A percentile compares a stretch with the other conserved stretches of the same genome.
These are phyloP conservation scores for Stomatorhinus walkeri DNA, from an alignment of 2,797 vertebrate genomes.

Conservation along the genomic window DNA sequence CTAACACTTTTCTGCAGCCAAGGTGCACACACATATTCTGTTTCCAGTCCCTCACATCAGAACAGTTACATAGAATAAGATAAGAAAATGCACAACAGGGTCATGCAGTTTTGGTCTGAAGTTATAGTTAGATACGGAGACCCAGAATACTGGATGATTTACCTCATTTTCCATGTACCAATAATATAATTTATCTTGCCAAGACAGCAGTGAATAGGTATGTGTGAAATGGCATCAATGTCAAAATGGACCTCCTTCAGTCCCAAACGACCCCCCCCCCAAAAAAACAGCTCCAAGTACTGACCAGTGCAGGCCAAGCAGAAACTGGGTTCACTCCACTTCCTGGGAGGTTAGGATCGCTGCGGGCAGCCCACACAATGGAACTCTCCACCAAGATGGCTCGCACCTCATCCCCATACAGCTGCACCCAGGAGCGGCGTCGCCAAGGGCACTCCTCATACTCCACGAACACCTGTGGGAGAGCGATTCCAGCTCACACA, in stretches of 20 bases:
- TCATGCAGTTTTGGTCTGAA: background rate
- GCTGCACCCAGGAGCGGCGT: constrained; percentile 87
- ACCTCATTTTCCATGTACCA: background rate
- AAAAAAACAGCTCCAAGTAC: constrained; percentile 36
- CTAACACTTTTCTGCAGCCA: background rate
- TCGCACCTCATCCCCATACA: constrained; percentile 85
- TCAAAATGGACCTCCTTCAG: background rate
- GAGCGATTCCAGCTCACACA: constrained; percentile 13
- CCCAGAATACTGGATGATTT: background rate
- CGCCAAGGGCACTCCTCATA: constrained; percentile 83
- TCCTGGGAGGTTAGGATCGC: constrained; percentile 56
- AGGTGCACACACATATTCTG: background rate
- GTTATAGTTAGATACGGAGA: background rate
- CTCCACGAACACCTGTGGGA: constrained; percentile 86
- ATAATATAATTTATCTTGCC: background rate
- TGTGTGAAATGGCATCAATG: background rate
- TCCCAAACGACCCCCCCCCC: too few relatives aligned
- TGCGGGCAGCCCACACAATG: constrained; percentile 80
- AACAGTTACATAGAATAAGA: background rate
- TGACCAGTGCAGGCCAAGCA: constrained; percentile 90
- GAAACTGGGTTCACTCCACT: constrained; percentile 54
- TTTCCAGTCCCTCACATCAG: background rate
- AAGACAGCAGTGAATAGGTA: background rate
- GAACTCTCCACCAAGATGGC: constrained; percentile 87
- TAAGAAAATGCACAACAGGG: background rate